These are phyloP conservation scores for Oasisia sp. DNA, from an alignment of 2,888 invertebrate species.

Conservation along the genomic window DNA sequence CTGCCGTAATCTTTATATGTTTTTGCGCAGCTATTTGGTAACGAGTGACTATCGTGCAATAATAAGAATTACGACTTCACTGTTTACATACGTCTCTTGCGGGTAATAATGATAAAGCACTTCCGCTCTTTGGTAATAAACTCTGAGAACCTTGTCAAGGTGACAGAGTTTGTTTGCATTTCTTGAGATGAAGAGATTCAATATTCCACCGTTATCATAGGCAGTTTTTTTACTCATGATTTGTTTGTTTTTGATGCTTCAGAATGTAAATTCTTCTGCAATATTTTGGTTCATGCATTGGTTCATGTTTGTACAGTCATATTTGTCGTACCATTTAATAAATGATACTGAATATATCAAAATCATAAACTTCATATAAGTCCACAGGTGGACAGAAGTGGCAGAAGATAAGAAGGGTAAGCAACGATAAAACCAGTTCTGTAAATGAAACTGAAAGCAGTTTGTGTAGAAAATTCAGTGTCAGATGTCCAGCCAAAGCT, in stretches of 20 bases:
- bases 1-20: neutral
- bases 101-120: neutral
- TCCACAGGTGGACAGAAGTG: no score
- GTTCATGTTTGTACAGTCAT: neutral
- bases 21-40: neutral
- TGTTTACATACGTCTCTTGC: neutral
- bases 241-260: neutral
- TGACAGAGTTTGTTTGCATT: neutral
- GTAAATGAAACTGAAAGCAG: no score
- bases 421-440: no score
- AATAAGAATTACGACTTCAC: neutral
- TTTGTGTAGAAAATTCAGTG: no score
- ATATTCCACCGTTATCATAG: neutral
- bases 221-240: neutral
- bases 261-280: neutral
- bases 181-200: neutral
- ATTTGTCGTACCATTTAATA: neutral
- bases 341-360: neutral
- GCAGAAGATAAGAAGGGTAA: no score
- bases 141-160: neutral
- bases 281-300: neutral
- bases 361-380: no score
- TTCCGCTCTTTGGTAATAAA: neutral
- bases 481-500: no score
- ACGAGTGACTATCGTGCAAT: neutral